Conservation (phyloP, 2,888 invertebrate species). For the Rhamnusium bicolor region DNA sequence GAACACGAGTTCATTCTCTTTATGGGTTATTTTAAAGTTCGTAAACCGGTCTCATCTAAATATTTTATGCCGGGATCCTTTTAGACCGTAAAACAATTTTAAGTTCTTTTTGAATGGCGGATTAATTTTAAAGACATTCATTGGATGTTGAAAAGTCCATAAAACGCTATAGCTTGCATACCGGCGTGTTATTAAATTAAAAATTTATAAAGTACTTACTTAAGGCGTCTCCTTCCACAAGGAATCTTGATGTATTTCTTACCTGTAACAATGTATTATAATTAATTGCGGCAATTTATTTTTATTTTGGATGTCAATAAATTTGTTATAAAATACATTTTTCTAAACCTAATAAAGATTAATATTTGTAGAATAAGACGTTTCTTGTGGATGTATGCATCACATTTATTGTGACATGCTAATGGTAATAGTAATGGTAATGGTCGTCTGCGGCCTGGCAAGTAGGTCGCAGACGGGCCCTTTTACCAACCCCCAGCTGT, state of each 20-base stretch:
- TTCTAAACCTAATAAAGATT: too few relatives aligned
- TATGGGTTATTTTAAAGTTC: slow-evolving; percentile 39
- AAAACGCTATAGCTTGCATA: slow-evolving; percentile 19
- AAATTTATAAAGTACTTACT: slow-evolving; percentile 33
- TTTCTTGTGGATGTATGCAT: too few relatives aligned
- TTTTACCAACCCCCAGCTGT: too few relatives aligned
- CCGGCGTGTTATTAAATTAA: slow-evolving; percentile 32
- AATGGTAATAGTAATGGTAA: too few relatives aligned
- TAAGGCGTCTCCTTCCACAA: background rate
- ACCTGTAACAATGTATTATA: slow-evolving; percentile 25
- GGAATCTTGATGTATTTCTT: background rate
- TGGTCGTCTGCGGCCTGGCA: too few relatives aligned
- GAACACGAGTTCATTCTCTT: slow-evolving; percentile 33
- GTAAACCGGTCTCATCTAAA: slow-evolving; percentile 41
- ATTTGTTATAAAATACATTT: too few relatives aligned
- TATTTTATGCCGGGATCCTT: slow-evolving; percentile 36
- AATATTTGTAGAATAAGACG: too few relatives aligned
- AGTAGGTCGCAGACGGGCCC: too few relatives aligned
- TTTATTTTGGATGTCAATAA: background rate
- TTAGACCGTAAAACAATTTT: slow-evolving; percentile 38
- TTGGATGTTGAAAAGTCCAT: slow-evolving; percentile 26
- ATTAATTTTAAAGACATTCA: slow-evolving; percentile 38
- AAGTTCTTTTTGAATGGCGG: slow-evolving; percentile 37
- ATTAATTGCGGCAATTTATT: background rate
- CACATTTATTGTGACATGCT: too few relatives aligned